A percentile compares a stretch with the other conserved stretches of the same genome.
Evolutionary conservation across 2,888 invertebrate species (phyloP).

Genomic region (Drosophila conformis): DNA sequence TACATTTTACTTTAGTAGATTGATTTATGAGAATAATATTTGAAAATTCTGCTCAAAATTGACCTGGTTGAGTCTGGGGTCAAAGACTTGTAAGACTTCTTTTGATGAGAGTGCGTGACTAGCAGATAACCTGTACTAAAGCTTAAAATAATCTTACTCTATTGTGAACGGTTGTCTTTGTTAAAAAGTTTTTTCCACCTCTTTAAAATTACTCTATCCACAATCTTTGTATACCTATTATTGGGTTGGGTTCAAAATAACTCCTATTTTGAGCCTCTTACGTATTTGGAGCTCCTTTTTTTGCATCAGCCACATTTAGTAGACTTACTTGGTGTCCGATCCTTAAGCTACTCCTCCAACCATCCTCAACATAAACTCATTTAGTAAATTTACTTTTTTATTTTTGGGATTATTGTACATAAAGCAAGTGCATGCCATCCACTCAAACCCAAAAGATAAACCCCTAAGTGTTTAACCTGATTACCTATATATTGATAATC

Average conservation of each 20-base stretch:
- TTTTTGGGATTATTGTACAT: neutral
- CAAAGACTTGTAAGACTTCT: neutral
- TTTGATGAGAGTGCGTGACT: neutral
- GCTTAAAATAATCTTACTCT: neutral
- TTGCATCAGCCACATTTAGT: neutral
- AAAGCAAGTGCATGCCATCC: constrained; percentile 47
- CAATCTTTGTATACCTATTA: neutral
- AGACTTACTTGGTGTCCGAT: neutral
- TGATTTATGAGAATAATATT: neutral
- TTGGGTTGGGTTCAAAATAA: neutral
- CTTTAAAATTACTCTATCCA: neutral
- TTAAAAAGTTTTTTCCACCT: neutral
- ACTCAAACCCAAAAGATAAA: neutral
- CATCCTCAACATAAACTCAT: neutral
- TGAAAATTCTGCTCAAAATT: neutral
- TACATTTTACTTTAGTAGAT: constrained; percentile 14
- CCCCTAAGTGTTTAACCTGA: neutral
- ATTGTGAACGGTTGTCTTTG: neutral
- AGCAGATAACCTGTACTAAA: constrained; percentile 5
- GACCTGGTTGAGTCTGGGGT: neutral
- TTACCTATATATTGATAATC: neutral
- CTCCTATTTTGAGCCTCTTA: neutral
- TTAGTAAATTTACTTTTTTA: neutral
- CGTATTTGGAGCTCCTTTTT: neutral
- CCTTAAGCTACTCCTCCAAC: neutral